phyloP scores from a whole-genome alignment of 2,113 vertebrate species.

The Erythrolamprus reginae region DNA sequence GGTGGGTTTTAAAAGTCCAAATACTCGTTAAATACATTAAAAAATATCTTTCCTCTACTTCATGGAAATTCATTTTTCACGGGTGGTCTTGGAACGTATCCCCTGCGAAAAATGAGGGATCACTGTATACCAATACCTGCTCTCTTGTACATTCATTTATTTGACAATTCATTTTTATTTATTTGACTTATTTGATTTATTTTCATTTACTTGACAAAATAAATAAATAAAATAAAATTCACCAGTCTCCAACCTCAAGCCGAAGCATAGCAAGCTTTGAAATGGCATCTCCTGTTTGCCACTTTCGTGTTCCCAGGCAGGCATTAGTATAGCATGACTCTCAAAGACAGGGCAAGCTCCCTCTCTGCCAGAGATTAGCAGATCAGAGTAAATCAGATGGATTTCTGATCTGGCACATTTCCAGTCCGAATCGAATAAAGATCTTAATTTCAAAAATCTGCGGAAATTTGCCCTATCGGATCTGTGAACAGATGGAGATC shows the following conservation, averaged over 20 bases:
- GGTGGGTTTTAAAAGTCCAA: too few species aligned
- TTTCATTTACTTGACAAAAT: too few species aligned
- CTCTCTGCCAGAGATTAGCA: not conserved
- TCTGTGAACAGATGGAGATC: not conserved
- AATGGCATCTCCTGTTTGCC: not conserved
- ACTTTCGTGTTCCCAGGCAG: not conserved
- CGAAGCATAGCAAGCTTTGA: not conserved
- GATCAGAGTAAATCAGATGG: not conserved
- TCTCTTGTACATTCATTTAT: too few species aligned
- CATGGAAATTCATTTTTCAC: too few species aligned
- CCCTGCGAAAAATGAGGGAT: too few species aligned
- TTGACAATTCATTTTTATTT: too few species aligned
- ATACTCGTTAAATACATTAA: too few species aligned
- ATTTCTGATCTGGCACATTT: not conserved
- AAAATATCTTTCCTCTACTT: too few species aligned
- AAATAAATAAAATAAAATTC: not conserved
- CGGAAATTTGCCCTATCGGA: not conserved
- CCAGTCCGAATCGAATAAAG: not conserved
- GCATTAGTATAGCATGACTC: not conserved
- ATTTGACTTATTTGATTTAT: too few species aligned
- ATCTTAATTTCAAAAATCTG: not conserved
- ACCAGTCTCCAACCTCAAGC: not conserved
- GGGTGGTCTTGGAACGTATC: too few species aligned
- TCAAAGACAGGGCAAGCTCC: not conserved
- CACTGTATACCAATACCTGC: too few species aligned